Base-by-base conservation (phyloP, 2,113 vertebrate species). In the Progne subis region DNA sequence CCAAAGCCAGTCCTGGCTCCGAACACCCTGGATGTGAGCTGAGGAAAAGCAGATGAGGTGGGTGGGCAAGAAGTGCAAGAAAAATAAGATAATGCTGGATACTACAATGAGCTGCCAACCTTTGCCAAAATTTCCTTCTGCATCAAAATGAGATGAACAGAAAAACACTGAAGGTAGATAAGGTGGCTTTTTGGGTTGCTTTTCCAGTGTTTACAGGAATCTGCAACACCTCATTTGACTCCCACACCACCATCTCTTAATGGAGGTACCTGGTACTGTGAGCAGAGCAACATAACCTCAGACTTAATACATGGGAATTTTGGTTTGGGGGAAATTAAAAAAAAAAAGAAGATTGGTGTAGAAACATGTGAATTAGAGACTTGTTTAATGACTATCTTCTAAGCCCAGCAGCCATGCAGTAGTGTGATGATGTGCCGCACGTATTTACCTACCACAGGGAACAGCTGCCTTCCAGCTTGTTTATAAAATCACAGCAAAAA, bases 41-140 rank as follows among this genome's bases (percentile, higher is more conserved):
- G 67, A 53, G 65, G 65, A 37, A 53, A 49, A 82, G 56, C 74
- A 82, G 65, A 68, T 60, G 64, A 88, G 49, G 76, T 72, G 83
- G 83, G 69, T 82, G 85, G 77, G 81, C 65, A 74, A 95, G 92
- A 83, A 83, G 56, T 19, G 68, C 77, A 91, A 83, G 43, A 61
- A 89, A 91, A 81, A 87, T 69, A 49, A 87, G 94, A 78, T 63
- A 76, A 61, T 10, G 29, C 75, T 56, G 85, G 84, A 50, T 90
- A 67, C 52, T 60, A n/a, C 69, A 76, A 50, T 1, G 47, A 87
- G 88, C 52, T 28, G 32, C 43, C 49, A 65, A 25, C 23, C 82
- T 59, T 28, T 85, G 82, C 91, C 91, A 93, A 75, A 60, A 94
- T 90, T 86, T 90, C 82, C 68, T 88, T 60, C 46, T n/a, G 59